Base-by-base conservation (phyloP, 1,140 invertebrate species). In the Hormaphis cornu region DNA sequence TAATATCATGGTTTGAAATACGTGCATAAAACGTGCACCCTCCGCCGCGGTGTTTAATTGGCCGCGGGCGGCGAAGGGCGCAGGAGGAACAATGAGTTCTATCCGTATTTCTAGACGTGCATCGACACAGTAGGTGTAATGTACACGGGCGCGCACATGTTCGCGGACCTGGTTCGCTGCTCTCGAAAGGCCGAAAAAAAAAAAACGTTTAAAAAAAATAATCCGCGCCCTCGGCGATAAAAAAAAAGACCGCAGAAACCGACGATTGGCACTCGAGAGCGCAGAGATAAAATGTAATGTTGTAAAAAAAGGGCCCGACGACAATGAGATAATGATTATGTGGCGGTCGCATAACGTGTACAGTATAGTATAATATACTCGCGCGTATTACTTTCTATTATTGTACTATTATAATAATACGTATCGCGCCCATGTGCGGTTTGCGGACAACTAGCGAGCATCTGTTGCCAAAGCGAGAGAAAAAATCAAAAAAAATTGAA, bases 241-340 rank as follows among this genome's bases (percentile, higher is more conserved):
- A 63, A 63, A 66, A 46, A 46, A 46, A 46, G 18, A 66, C 18
- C 18, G 44, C n/a, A 50, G 22, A 42, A 44, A 44, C 50, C 35
- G 61, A 66, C 61, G 50, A 66, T 66, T 50, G 61, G 61, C 28
- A 66, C 61, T 66, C 28, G 61, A 66, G 28, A 22, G 14, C 3
- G 14, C 20, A 14, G 16, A 26, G 42, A 48, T 66, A 66, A 66
- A 48, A 33, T 46, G 48, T 46, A 48, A n/a, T n/a, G n/a, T n/a
- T n/a, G n/a, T n/a, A n/a, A n/a, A n/a, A n/a, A n/a, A n/a, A n/a
- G n/a, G n/a, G n/a, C n/a, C n/a, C n/a, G n/a, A n/a, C 61, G 61
- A 66, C 61, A 66, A 66, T 66, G 61, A 66, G 61, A 66, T 66
- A 66, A 66, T 66, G 61, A 66, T 66, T 66, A 66, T 48, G 61